Evolutionary conservation across 2,888 invertebrate species (phyloP).

Genomic region (Ischnura elegans): DNA sequence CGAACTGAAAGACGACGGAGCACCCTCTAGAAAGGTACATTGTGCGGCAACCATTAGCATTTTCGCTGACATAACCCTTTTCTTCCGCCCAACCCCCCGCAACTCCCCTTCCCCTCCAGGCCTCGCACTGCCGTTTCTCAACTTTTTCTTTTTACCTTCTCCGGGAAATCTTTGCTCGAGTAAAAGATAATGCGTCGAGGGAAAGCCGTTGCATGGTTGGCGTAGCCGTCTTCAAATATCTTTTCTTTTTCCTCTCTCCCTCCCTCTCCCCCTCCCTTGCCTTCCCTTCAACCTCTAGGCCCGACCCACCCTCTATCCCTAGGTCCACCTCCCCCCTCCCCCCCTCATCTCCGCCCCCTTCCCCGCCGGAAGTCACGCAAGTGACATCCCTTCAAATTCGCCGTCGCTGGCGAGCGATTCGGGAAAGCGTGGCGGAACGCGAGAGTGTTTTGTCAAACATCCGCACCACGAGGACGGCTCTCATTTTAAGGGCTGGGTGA

Average conservation of each 20-base stretch:
- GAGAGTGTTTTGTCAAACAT: neutral
- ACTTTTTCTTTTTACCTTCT: neutral
- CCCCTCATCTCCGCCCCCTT: neutral
- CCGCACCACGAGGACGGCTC: neutral
- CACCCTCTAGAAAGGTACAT: neutral
- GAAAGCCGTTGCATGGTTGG: slow-evolving; percentile 7
- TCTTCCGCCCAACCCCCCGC: neutral
- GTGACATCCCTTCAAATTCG: neutral
- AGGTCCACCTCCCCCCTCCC: neutral
- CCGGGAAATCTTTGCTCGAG: neutral
- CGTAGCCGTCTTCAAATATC: neutral
- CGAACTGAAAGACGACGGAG: neutral
- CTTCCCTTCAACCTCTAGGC: neutral
- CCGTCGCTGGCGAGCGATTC: neutral
- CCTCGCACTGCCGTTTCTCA: neutral
- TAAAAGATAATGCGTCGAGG: neutral
- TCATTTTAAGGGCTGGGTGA: neutral
- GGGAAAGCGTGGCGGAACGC: neutral
- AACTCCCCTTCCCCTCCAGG: neutral
- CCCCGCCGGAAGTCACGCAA: slow-evolving; percentile 1
- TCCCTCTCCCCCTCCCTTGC: neutral
- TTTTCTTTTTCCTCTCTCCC: neutral
- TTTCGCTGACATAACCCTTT: neutral
- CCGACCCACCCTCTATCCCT: neutral
- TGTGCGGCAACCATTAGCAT: neutral